Conservation (phyloP, 2,797 vertebrate species). For the Dendrocincla tyrannina region DNA sequence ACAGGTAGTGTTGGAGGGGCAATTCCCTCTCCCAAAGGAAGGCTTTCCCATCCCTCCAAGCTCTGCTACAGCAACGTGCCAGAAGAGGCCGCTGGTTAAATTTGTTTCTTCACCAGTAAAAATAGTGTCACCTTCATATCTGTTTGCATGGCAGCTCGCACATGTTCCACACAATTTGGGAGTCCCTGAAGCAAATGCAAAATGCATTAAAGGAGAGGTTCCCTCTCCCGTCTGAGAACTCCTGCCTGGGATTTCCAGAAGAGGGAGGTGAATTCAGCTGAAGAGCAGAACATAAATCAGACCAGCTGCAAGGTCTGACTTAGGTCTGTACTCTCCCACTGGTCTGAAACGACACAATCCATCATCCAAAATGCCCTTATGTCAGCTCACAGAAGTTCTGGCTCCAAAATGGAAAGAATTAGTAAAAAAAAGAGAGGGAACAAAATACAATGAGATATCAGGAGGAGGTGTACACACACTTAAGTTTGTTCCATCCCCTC, state of each 20-base stretch:
- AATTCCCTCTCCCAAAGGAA: background rate
- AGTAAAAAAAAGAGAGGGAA: background rate
- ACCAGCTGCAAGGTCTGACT: conserved; percentile 25
- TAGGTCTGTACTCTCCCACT: conserved; percentile 7
- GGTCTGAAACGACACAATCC: conserved; percentile 27
- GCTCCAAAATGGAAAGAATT: background rate
- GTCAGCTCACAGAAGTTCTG: conserved; percentile 23
- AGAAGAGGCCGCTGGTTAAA: background rate
- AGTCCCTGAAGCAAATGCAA: background rate
- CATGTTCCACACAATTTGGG: background rate
- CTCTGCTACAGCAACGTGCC: background rate
- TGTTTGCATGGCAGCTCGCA: background rate
- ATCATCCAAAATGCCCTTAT: conserved; percentile 40
- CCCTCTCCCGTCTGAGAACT: background rate
- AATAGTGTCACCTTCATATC: fast-evolving
- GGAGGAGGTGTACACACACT: background rate
- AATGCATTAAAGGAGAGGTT: background rate
- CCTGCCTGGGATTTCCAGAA: conserved; percentile 11
- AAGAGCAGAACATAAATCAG: conserved; percentile 41
- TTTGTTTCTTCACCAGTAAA: background rate
- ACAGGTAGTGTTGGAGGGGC: too few relatives aligned
- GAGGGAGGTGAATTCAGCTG: conserved; percentile 1
- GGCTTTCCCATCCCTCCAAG: background rate
- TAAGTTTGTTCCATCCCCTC: background rate
- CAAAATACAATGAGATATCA: background rate